Evolutionary conservation across 2,888 invertebrate genomes (phyloP), one percentile per base, ranked within the genome.

Genomic region (Leptura quadrifasciata): DNA sequence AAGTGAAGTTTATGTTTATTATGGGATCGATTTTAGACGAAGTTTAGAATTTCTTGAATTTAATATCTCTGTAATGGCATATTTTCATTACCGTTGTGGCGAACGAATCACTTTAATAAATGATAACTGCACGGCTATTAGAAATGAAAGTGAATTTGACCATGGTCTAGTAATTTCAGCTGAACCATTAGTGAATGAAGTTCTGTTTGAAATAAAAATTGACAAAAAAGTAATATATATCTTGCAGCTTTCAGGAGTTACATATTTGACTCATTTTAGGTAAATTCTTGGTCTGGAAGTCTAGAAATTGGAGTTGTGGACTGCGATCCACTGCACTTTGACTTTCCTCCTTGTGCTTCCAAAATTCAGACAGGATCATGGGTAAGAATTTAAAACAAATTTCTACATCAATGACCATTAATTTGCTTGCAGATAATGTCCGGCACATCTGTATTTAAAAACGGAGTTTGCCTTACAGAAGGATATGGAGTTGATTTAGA

Each of bases 401-500:
- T 47, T n/a, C 47, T 4, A 5, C 1, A 47, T n/a, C 5, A 6
- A 17, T 21, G 3, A 10, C 20, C 21, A n/a, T 35, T 47, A 71
- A 24, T 24, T 54, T 79, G 75, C 72, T 73, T 87, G 27, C 84
- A 94, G 94, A 93, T 97, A 67, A 94, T 98, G 94, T 95, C 97
- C 2, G 96, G 96, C 27, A 94, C 93, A 80, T 95, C 96, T 54
- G 93, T 98, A 70, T 92, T 97, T 24, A 94, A 95, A 86, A 96
- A 98, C 90, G 97, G 97, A 1, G 92, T 94, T 31, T 94, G 95
- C 63, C 90, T 96, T 74, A 91, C 95, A 47, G 96, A 97, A 88
- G 93, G 94, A 31, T 97, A 97, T 89, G 97, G 97, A 17, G 93
- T 93, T 61, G 95, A 97, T 89, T 90, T 97, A 77, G 96, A 96